Evolutionary conservation across 2,888 invertebrate species (phyloP), one percentile per base, ranked within the genome.

Genomic region (Tillus elongatus): DNA sequence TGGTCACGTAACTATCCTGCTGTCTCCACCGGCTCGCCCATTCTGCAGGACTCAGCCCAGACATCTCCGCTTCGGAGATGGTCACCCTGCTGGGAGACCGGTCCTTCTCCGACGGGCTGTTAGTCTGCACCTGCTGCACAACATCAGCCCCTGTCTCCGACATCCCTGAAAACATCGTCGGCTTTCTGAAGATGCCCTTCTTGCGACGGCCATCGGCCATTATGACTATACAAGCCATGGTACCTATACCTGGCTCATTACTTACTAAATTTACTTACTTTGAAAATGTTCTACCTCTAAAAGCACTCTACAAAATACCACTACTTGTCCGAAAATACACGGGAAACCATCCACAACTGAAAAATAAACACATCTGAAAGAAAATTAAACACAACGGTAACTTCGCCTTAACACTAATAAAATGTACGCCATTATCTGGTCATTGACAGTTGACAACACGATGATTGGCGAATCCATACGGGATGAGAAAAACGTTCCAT

Each of bases 1-100:
- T 72, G 63, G 80, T 77, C 68, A 83, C 74, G 71, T 81, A 84
- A 61, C 72, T 73, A 68, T 83, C 82, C 74, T 83, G 82, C 64
- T 74, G 74, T 65, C 71, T 74, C 83, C 83, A 83, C 58, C 77
- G 75, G 63, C 73, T 70, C 54, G 74, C 72, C 63, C 82, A 73
- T 55, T 81, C 77, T 51, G 77, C 75, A 57, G 72, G 70, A 51
- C 73, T 72, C 50, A 78, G 69, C 56, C 69, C 69, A 57, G 77
- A 74, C 60, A 79, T 66, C 58, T 81, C 80, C 52, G 74, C 71
- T 45, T 79, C 73, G 54, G 73, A 71, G 63, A 82, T 68, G 56
- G 74, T 68, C 60, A 79, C 71, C 51, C 77, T 73, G 52, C 72
- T 69, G 26, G 66, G 57, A 39, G 60, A 63, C 44, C 64, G 65